These are phyloP conservation scores for Rambutsinella grinnellia DNA, from an alignment of 2,888 invertebrate genomes.

Conservation along the genomic window DNA sequence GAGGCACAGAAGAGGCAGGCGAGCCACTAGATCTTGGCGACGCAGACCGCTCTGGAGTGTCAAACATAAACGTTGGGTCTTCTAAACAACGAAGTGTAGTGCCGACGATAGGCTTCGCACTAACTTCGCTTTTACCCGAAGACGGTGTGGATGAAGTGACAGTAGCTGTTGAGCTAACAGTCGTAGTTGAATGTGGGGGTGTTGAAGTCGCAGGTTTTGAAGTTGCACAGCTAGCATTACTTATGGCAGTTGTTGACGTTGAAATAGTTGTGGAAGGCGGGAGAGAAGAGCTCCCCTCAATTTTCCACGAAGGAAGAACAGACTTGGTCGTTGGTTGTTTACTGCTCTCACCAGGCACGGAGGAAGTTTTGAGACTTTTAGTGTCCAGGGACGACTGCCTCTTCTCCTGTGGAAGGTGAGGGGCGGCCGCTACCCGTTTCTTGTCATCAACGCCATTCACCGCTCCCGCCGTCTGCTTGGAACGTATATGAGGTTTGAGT, in stretches of 20 bases:
- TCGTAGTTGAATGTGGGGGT: slow-evolving; percentile 1
- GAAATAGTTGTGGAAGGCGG: no score
- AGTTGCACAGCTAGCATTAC: no score
- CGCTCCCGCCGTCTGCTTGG: slow-evolving; percentile 22
- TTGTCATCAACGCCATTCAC: slow-evolving; percentile 51
- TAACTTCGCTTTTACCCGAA: slow-evolving; percentile 38
- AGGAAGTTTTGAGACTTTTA: slow-evolving; percentile 10
- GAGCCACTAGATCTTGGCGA: slow-evolving; percentile 32
- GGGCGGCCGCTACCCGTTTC: slow-evolving; percentile 23
- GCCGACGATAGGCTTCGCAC: slow-evolving; percentile 70
- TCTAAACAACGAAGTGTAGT: slow-evolving; percentile 73
- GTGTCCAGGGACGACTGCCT: slow-evolving; percentile 42
- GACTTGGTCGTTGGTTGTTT: not conserved
- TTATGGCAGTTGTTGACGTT: not conserved
- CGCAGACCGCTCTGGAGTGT: slow-evolving; percentile 67
- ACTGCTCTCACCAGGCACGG: not conserved
- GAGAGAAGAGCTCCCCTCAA: no score
- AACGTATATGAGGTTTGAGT: slow-evolving; percentile 53
- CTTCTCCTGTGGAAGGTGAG: slow-evolving; percentile 18
- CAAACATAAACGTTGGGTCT: slow-evolving; percentile 73
- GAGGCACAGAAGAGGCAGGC: slow-evolving; percentile 4
- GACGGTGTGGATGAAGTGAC: slow-evolving; percentile 22
- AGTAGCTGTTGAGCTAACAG: not conserved
- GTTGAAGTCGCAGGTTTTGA: not conserved
- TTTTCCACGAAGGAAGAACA: not conserved